Percentiles rank a stretch among this genome's conserved stretches.
phyloP scores from a whole-genome alignment of 1,140 invertebrate genomes.

The Popillia japonica region DNA sequence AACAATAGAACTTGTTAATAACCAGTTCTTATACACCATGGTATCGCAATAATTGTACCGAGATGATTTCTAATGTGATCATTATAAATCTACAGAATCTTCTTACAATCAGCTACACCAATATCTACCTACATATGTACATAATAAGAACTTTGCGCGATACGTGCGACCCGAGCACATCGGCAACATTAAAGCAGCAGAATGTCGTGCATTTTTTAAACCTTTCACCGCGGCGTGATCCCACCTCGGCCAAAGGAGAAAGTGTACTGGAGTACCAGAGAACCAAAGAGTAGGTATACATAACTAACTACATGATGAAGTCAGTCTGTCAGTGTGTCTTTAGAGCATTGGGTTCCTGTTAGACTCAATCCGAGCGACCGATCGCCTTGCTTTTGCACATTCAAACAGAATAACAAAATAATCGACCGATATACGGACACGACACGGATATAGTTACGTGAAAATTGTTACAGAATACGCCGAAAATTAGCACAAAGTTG shows the following conservation, averaged over 20 bases:
- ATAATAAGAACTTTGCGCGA: neutral
- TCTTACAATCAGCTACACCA: too few species aligned
- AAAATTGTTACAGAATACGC: neutral
- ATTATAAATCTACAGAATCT: too few species aligned
- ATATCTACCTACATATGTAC: neutral
- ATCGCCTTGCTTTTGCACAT: conserved; percentile 22
- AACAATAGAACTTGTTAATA: too few species aligned
- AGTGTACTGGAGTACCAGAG: conserved; percentile 36
- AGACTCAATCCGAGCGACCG: conserved; percentile 13
- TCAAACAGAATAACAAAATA: conserved; percentile 12
- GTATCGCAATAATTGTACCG: too few species aligned
- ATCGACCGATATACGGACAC: neutral
- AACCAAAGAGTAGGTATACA: conserved; percentile 38
- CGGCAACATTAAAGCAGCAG: conserved; percentile 25
- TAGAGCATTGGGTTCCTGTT: conserved; percentile 42
- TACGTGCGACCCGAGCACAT: conserved; percentile 5
- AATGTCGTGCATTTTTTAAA: conserved; percentile 34
- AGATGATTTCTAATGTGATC: too few species aligned
- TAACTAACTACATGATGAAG: conserved; percentile 38
- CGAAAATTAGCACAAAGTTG: conserved; percentile 8
- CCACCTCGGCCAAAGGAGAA: conserved; percentile 40
- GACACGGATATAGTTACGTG: neutral
- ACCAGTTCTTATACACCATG: too few species aligned
- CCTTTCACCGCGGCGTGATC: conserved; percentile 40
- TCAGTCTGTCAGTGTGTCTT: conserved; percentile 43